These are phyloP conservation scores for Intellagama lesueurii DNA, from an alignment of 2,797 vertebrate genomes.

Conservation along the genomic window DNA sequence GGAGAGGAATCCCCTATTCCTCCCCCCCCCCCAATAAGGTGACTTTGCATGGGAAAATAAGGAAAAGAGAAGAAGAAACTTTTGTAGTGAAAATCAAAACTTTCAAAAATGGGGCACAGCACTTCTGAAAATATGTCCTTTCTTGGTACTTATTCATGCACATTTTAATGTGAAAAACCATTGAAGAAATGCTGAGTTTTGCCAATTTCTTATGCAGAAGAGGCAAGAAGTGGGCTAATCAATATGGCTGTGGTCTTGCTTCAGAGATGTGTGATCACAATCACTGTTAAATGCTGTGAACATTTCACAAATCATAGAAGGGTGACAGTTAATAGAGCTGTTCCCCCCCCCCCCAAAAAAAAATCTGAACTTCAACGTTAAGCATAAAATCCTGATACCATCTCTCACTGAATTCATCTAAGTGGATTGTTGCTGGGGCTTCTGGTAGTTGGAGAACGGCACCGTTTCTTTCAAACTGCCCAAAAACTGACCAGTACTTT, in stretches of 20 bases:
- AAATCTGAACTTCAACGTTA: background rate
- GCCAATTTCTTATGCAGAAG: background rate
- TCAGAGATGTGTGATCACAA: background rate
- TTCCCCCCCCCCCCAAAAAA: background rate
- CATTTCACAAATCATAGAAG: background rate
- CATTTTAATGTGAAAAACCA: background rate
- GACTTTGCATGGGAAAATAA: too few species aligned
- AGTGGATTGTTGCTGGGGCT: background rate
- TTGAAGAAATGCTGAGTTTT: background rate
- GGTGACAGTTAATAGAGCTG: background rate
- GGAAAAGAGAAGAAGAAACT: background rate
- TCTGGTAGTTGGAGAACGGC: background rate
- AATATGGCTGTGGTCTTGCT: background rate
- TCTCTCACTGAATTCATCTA: background rate
- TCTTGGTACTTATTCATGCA: background rate
- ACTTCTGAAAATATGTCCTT: background rate
- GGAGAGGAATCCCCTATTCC: background rate
- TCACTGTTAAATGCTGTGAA: background rate
- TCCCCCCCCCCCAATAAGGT: too few species aligned
- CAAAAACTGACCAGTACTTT: background rate
- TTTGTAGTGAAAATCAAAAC: background rate
- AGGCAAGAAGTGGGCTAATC: background rate
- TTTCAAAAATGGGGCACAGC: background rate
- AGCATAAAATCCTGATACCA: background rate
- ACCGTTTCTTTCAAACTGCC: background rate